A percentile compares a stretch with the other conserved stretches of the same genome.
Conservation (phyloP, 2,113 vertebrate genomes). For the Ginglymostoma cirratum region DNA sequence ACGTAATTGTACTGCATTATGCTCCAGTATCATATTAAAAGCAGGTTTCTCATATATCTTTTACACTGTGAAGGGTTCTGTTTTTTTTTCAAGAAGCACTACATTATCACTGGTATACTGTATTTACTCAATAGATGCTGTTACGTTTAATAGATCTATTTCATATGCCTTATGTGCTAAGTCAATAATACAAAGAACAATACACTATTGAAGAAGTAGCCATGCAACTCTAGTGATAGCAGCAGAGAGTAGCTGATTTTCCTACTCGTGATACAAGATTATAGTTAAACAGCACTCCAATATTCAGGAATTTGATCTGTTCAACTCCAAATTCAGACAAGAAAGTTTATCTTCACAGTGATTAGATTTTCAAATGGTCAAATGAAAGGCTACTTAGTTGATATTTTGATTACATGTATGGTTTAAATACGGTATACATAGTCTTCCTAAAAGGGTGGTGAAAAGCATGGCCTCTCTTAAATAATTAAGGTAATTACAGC, state of each 20-base stretch:
- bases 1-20: background rate
- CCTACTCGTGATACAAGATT: too few relatives aligned
- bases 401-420: slow-evolving; percentile 37
- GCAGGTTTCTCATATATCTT: background rate
- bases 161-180: background rate
- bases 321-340: background rate
- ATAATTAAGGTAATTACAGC: background rate
- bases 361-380: background rate
- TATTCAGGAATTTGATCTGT: background rate
- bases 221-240: background rate
- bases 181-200: background rate
- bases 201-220: too few relatives aligned
- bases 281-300: background rate
- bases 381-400: background rate
- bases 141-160: background rate
- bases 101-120: background rate
- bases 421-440: too few relatives aligned
- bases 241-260: background rate
- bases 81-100: background rate
- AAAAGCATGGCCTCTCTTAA: background rate
- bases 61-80: background rate
- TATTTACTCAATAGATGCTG: background rate
- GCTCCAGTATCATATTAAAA: background rate
- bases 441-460: background rate
- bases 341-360: background rate